These are phyloP conservation scores for Saguinus midas DNA, from an alignment of 2,113 vertebrate species.

Conservation along the genomic window DNA sequence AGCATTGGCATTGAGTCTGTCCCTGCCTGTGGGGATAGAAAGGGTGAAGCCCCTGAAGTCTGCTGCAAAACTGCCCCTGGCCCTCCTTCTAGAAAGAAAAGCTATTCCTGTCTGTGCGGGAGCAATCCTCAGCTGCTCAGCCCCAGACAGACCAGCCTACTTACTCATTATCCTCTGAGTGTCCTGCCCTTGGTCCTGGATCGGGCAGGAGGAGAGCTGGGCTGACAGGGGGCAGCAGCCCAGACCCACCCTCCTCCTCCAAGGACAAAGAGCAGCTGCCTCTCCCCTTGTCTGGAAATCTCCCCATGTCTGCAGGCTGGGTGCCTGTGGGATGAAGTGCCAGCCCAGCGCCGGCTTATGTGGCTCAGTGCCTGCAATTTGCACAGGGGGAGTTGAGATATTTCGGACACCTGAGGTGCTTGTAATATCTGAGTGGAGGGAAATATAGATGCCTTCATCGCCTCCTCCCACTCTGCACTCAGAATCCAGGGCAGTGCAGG, in stretches of 20 bases:
- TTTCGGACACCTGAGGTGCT: neutral
- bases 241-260: neutral
- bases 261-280: neutral
- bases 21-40: neutral
- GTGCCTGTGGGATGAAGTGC: accelerated
- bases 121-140: neutral
- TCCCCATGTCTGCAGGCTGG: neutral
- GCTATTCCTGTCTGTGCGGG: neutral
- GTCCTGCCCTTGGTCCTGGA: neutral
- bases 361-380: neutral
- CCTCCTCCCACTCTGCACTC: neutral
- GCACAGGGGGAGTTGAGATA: neutral
- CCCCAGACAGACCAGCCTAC: neutral
- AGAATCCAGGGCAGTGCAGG: neutral
- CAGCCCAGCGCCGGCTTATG: neutral
- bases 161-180: neutral
- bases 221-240: neutral
- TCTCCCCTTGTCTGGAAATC: neutral
- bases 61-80: neutral
- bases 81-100: neutral
- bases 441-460: neutral
- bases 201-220: neutral
- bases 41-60: neutral
- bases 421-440: neutral
- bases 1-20: neutral